A percentile compares a stretch with the other conserved stretches of the same genome.
phyloP scores from a whole-genome alignment of 2,113 vertebrate genomes.

The Hoplias malabaricus region DNA sequence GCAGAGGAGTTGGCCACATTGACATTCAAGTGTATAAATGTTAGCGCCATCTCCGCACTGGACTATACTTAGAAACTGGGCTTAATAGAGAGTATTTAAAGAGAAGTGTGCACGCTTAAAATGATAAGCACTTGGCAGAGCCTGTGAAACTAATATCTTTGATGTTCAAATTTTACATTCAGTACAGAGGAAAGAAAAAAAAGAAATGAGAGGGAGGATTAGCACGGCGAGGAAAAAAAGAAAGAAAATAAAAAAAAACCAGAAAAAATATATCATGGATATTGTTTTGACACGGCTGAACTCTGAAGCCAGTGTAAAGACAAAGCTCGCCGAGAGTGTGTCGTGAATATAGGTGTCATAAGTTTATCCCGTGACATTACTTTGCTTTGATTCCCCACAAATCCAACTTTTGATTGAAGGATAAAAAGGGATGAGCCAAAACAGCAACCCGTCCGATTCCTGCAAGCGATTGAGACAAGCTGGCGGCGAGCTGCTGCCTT shows the following conservation, averaged over 20 bases:
- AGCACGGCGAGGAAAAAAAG: background rate
- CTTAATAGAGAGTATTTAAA: background rate
- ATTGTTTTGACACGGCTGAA: conserved; percentile 43
- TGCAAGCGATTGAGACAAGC: conserved; percentile 40
- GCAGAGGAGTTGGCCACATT: background rate
- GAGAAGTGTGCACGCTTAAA: background rate
- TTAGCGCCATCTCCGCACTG: background rate
- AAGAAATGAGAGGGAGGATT: background rate
- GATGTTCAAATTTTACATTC: conserved; percentile 30
- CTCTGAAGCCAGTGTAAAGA: conserved; percentile 15
- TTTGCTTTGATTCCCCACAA: conserved; percentile 52
- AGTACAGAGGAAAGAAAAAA: background rate
- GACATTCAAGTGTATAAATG: background rate
- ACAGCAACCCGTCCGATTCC: conserved; percentile 25
- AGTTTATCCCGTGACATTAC: conserved; percentile 49
- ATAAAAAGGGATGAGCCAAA: conserved; percentile 48
- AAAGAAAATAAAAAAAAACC: no score
- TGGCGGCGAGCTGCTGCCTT: background rate
- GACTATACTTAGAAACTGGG: background rate
- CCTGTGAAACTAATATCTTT: conserved; percentile 21
- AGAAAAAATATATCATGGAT: no score
- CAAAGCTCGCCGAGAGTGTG: background rate
- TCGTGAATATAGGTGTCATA: conserved; percentile 43
- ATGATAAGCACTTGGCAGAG: background rate
- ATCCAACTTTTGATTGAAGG: conserved; percentile 53